Conservation (phyloP, 2,888 invertebrate species). For the Mechanitis messenoides region DNA sequence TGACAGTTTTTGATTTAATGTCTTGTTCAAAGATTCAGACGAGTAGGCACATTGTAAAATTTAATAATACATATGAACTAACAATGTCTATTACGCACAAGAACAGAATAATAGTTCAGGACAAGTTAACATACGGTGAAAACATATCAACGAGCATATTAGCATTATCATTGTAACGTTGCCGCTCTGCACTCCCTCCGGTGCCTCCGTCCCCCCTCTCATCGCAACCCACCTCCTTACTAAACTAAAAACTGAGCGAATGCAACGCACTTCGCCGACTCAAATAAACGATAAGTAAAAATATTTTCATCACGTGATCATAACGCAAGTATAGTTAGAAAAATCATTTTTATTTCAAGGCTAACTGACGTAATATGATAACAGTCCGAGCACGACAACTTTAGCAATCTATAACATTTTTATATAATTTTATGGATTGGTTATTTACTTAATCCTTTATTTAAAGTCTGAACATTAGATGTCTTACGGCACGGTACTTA, state of each 20-base stretch:
- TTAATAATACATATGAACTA: too few species aligned
- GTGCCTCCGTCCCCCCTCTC: constrained; percentile 62
- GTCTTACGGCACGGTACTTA: constrained; percentile 53
- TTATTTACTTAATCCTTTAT: constrained; percentile 3
- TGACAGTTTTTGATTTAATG: too few species aligned
- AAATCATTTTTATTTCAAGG: constrained; percentile 43
- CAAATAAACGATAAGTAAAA: constrained; percentile 35
- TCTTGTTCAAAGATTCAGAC: too few species aligned
- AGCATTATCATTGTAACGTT: constrained; percentile 58
- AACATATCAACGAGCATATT: constrained; percentile 47
- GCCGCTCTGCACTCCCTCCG: constrained; percentile 60
- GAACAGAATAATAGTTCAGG: constrained; percentile 8
- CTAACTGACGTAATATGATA: constrained; percentile 45
- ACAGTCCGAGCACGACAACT: constrained; percentile 25
- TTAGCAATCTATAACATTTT: constrained; percentile 4
- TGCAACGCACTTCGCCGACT: constrained; percentile 50
- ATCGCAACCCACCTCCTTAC: constrained; percentile 50
- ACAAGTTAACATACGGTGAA: constrained; percentile 37
- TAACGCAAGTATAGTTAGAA: constrained; percentile 34
- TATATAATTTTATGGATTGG: not conserved
- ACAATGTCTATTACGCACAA: not conserved
- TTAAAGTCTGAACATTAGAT: constrained; percentile 40
- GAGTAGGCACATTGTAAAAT: too few species aligned
- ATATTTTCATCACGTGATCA: constrained; percentile 44
- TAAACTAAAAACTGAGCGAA: constrained; percentile 38